Evolutionary conservation across 2,888 invertebrate genomes (phyloP).

Genomic region (Odontomyia ornata): DNA sequence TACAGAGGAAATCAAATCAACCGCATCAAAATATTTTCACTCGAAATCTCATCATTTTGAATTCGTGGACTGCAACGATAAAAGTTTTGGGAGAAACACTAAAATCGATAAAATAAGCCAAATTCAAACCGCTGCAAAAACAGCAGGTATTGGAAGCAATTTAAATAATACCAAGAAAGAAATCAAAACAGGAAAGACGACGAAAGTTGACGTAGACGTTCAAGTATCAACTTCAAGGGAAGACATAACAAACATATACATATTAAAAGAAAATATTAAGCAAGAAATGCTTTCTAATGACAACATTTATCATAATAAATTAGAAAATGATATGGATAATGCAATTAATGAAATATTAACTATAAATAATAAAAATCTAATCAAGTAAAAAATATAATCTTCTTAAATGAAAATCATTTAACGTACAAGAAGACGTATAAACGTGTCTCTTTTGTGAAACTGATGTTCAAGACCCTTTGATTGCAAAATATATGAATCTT

Average conservation of each 20-base stretch:
- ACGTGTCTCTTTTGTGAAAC: slow-evolving; percentile 42
- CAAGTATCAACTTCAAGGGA: background rate
- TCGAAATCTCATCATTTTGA: background rate
- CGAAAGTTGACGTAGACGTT: too few species aligned
- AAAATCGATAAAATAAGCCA: too few species aligned
- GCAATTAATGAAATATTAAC: slow-evolving; percentile 48
- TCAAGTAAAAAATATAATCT: slow-evolving; percentile 25
- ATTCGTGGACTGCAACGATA: too few species aligned
- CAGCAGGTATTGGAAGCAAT: too few species aligned
- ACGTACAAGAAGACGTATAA: background rate
- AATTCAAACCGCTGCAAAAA: too few species aligned
- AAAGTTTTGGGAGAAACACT: too few species aligned
- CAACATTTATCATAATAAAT: too few species aligned
- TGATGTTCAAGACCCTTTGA: slow-evolving; percentile 40
- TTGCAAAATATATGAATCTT: background rate
- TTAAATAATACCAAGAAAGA: too few species aligned
- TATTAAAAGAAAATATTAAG: background rate
- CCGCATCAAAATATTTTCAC: background rate
- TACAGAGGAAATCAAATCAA: background rate
- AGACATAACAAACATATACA: background rate
- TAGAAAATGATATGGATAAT: slow-evolving; percentile 47
- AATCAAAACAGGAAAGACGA: too few species aligned
- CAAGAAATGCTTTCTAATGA: too few species aligned
- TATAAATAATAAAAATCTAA: slow-evolving; percentile 43
- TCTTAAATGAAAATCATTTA: slow-evolving; percentile 35